Evolutionary conservation across 2,888 invertebrate genomes (phyloP).

Genomic region (Lymantria monacha): DNA sequence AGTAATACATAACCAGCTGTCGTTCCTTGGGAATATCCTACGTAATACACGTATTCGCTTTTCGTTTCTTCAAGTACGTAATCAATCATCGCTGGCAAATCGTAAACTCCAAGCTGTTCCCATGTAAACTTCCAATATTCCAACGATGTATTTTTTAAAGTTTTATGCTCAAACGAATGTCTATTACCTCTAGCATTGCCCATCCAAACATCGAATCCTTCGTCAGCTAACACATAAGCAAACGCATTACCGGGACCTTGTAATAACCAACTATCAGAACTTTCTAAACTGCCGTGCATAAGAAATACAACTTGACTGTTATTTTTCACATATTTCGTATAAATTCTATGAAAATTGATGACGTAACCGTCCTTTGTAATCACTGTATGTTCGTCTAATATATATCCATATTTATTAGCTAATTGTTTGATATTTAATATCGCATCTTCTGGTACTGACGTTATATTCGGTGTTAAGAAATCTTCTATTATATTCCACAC

Average conservation of each 20-base stretch:
- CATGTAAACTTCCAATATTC: slow-evolving; percentile 80
- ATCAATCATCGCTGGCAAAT: slow-evolving; percentile 88
- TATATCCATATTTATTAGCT: slow-evolving; percentile 47
- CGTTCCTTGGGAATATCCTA: slow-evolving; percentile 77
- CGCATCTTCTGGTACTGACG: slow-evolving; percentile 42
- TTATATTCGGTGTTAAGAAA: slow-evolving; percentile 10
- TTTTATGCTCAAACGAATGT: slow-evolving; percentile 33
- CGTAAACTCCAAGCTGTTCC: slow-evolving; percentile 87
- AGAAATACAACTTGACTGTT: slow-evolving; percentile 80
- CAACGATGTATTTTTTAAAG: slow-evolving; percentile 26
- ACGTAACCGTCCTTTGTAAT: slow-evolving; percentile 60
- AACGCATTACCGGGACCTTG: slow-evolving; percentile 83
- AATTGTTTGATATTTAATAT: slow-evolving; percentile 48
- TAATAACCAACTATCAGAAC: slow-evolving; percentile 48
- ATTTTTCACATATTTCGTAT: slow-evolving; percentile 18
- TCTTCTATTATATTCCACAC: slow-evolving; percentile 21
- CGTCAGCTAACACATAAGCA: slow-evolving; percentile 84
- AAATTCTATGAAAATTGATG: slow-evolving; percentile 56
- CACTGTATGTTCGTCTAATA: slow-evolving; percentile 52
- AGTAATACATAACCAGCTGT: slow-evolving; percentile 82
- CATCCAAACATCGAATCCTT: slow-evolving; percentile 89
- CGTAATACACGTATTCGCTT: slow-evolving; percentile 80
- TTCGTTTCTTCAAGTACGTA: slow-evolving; percentile 75
- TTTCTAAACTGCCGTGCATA: slow-evolving; percentile 89
- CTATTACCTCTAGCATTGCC: slow-evolving; percentile 91